Evolutionary conservation across 2,797 vertebrate genomes (phyloP), one percentile per base, ranked within the genome.

Genomic region (Danio choprae): DNA sequence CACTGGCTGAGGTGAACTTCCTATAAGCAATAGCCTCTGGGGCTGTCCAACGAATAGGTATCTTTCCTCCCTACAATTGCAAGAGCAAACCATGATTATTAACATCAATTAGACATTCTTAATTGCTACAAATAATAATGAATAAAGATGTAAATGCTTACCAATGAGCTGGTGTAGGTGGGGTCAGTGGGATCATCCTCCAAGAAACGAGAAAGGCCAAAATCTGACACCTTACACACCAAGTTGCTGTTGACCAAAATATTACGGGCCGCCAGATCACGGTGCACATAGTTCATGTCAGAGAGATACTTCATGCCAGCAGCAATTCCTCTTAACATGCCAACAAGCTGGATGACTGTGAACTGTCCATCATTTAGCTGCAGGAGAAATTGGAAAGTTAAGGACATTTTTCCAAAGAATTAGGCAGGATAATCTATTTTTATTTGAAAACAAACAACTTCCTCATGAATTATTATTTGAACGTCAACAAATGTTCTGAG

Each of bases 221-320:
- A 99, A 90, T 99, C 98, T 0, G 98, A 99, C 84, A 99, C 98
- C 88, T 99, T 99, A 92, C 97, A 99, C 89, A 99, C 97, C 83
- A 99, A 92, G 89, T 99, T 99, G 89, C 97, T 98, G 91, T 99
- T 99, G 89, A 99, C 97, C 56, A 99, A 91, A 89, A 99, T 99
- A 92, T 99, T 99, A 16, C 98, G 95, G 56, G 98, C 98, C 7
- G 98, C 98, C 85, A 99, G 91, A 91, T 99, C 98, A 2, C 98
- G 94, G 89, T 99, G 98, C 81, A 99, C 98, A 0, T 99, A 99
- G 92, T 98, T 98, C 97, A 99, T 99, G 88, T 99, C 98, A 0
- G 97, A 96, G 56, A 99, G 93, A 90, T 99, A 99, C 90, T 99
- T 99, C 98, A 99, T 99, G 84, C 97, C 97, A 0, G 97, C 96